These are phyloP conservation scores for Hemichromis elongatus DNA, from an alignment of 2,113 vertebrate species.

Conservation along the genomic window DNA sequence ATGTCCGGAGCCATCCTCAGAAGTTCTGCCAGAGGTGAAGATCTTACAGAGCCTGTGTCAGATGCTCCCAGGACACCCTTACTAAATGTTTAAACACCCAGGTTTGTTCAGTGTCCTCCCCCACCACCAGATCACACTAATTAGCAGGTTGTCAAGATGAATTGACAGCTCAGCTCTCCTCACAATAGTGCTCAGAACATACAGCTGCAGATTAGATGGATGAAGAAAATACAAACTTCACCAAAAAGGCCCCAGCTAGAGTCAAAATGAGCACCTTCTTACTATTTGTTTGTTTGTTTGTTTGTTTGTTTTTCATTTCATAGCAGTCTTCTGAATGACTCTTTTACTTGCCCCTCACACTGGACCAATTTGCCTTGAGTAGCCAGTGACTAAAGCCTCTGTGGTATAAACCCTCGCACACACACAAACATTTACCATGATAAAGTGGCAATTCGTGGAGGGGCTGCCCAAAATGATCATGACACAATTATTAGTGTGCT, in stretches of 20 bases:
- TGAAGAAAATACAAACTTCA: rapidly evolving
- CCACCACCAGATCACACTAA: not conserved
- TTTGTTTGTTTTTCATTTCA: not conserved
- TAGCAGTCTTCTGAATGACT: not conserved
- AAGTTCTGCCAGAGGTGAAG: too few relatives aligned
- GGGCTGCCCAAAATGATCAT: not conserved
- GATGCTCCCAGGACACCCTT: too few relatives aligned
- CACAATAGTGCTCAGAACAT: not conserved
- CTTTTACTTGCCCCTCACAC: not conserved
- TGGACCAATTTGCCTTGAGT: not conserved
- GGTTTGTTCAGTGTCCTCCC: not conserved
- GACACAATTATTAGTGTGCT: not conserved
- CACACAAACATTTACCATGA: not conserved
- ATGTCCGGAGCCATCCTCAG: too few relatives aligned
- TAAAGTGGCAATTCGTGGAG: not conserved
- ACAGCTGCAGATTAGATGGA: not conserved
- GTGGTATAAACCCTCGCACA: not conserved
- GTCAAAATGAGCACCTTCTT: not conserved
- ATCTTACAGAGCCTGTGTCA: too few relatives aligned
- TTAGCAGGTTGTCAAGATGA: not conserved
- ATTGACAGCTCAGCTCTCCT: not conserved
- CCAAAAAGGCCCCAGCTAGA: not conserved
- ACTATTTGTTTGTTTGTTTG: not conserved
- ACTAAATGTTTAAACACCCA: too few relatives aligned
- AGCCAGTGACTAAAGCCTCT: not conserved